phyloP scores from a whole-genome alignment of 2,888 invertebrate species.

The Lamellibrachia satsuma region DNA sequence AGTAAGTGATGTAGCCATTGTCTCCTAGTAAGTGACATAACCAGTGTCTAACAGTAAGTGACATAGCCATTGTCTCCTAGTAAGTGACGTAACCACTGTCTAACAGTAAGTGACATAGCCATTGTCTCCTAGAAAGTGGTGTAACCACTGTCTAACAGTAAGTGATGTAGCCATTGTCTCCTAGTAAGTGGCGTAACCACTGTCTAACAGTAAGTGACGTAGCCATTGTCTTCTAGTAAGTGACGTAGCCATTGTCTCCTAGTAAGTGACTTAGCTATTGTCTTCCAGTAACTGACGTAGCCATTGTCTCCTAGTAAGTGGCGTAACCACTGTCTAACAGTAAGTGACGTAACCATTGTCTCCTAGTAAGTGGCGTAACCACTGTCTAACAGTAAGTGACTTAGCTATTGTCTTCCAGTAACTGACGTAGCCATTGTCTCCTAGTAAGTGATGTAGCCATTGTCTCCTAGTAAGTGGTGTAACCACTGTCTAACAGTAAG shows the following conservation, averaged over 20 bases:
- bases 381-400: background rate
- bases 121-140: too few species aligned
- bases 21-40: background rate
- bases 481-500: background rate
- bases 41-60: background rate
- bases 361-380: background rate
- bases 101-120: slow-evolving; percentile 67
- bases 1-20: background rate
- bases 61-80: background rate
- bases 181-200: too few species aligned
- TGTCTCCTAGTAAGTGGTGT: slow-evolving; percentile 84
- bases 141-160: too few species aligned
- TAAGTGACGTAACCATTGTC: background rate
- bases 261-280: too few species aligned
- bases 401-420: background rate
- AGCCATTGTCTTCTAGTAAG: background rate
- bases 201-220: background rate
- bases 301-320: background rate
- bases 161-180: too few species aligned
- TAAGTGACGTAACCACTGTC: slow-evolving; percentile 75
- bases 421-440: background rate
- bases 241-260: background rate
- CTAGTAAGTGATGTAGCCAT: slow-evolving; percentile 82
- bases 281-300: background rate
- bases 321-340: background rate